Conservation (phyloP, 1,140 invertebrate species). For the Dendroctonus valens region DNA sequence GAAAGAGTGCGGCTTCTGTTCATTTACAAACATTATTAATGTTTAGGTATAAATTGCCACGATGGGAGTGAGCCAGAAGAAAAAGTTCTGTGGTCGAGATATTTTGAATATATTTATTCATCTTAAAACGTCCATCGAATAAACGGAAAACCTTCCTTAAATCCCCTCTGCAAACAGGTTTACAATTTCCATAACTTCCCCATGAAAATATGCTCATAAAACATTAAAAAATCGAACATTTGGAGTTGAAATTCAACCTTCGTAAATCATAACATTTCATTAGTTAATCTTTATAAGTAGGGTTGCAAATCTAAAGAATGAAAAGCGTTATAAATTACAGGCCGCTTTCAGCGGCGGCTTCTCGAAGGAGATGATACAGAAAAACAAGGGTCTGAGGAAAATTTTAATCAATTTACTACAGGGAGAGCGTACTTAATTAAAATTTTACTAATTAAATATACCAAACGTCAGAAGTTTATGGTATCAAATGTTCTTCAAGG, state of each 20-base stretch:
- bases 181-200: no score
- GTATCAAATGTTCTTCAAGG: not conserved
- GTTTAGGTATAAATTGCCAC: no score
- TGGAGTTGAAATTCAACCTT: not conserved
- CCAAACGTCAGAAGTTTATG: slow-evolving; percentile 17
- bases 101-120: no score
- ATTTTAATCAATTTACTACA: slow-evolving; percentile 34
- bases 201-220: not conserved
- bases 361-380: slow-evolving; percentile 30
- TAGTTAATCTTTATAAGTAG: slow-evolving; percentile 41
- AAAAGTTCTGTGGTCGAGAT: no score
- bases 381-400: slow-evolving; percentile 31
- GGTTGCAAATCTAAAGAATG: slow-evolving; percentile 39
- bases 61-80: no score
- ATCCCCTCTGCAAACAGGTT: no score
- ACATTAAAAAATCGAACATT: no score
- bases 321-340: slow-evolving; percentile 37
- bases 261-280: slow-evolving; percentile 39
- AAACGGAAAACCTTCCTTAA: no score
- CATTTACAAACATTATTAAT: no score
- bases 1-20: no score
- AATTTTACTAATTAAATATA: slow-evolving; percentile 34
- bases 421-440: slow-evolving; percentile 30
- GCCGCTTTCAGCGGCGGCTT: slow-evolving; percentile 1
- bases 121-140: no score